Conservation (phyloP, 1,140 invertebrate species). For the Drosophila quadrilineata region DNA sequence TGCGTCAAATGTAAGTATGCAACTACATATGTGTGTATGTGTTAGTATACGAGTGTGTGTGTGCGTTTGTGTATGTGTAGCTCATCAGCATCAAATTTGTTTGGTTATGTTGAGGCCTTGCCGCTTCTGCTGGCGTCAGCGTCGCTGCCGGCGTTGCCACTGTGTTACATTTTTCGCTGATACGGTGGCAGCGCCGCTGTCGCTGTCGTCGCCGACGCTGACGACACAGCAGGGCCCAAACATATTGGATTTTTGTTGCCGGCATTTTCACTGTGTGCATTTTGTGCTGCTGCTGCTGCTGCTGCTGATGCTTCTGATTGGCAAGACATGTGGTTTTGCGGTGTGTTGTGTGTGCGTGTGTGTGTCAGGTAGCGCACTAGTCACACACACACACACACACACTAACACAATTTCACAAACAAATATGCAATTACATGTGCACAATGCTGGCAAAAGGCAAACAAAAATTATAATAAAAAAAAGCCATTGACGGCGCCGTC, state of each 20-base stretch:
- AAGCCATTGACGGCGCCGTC: slow-evolving; percentile 35
- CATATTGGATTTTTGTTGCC: slow-evolving; percentile 45
- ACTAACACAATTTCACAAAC: background rate
- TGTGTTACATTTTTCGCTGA: slow-evolving; percentile 41
- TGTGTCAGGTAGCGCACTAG: slow-evolving; percentile 34
- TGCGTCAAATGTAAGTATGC: slow-evolving; percentile 34
- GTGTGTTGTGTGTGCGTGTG: slow-evolving; percentile 7
- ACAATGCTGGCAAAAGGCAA: slow-evolving; percentile 39
- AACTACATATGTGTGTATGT: background rate
- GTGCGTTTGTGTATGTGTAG: background rate
- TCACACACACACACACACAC: slow-evolving; percentile 9
- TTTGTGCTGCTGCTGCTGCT: too few species aligned
- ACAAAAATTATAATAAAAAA: slow-evolving; percentile 44
- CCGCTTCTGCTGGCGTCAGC: slow-evolving; percentile 35
- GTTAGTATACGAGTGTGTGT: background rate
- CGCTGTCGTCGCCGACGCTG: background rate
- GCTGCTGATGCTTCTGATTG: slow-evolving; percentile 41
- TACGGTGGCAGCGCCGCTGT: slow-evolving; percentile 30
- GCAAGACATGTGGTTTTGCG: slow-evolving; percentile 43
- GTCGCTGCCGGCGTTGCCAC: slow-evolving; percentile 41
- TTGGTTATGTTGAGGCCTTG: slow-evolving; percentile 44
- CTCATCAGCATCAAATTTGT: slow-evolving; percentile 44
- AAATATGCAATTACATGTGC: slow-evolving; percentile 1
- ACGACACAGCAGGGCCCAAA: slow-evolving; percentile 24
- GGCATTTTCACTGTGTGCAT: slow-evolving; percentile 41